Evolutionary conservation across 64 coral and sea anemone species (phyloP), one percentile per base, ranked within the genome.

Genomic region (Montipora foliosa): DNA sequence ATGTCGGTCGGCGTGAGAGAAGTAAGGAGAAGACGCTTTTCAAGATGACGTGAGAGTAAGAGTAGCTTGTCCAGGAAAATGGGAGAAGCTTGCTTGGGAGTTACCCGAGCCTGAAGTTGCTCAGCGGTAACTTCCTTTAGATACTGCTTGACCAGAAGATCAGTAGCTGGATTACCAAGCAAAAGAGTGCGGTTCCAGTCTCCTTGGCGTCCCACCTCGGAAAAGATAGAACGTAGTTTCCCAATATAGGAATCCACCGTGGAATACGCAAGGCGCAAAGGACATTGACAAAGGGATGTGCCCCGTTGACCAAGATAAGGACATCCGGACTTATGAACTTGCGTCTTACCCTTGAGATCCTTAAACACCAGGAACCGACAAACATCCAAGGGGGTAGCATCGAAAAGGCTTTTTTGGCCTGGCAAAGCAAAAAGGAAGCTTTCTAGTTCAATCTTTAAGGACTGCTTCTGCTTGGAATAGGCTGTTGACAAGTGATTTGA

Each of bases 241-340:
- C 93, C 87, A 77, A 90, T 90, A 44, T 95, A 90, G 1, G 87
- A 95, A 44, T 95, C 87, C 24, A 90, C 80, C 0, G 93, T 95
- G 15, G 25, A 50, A n/a, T 85, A 90, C 0, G 79, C 67, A 1
- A 94, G 51, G 29, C 57, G 37, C 15, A 78, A 48, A 44, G 82
- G 83, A 25, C 91, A 93, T 10, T 78, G 9, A 22, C 87, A 94
- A 44, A 49, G 1, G 48, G 64, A 75, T 3, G 10, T 12, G n/a
- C 92, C 87, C 19, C 86, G 78, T 47, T 94, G 86, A 46, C 86
- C 87, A 44, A 82, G 60, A n/a, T 94, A 49, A 4, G 11, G 49
- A 76, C 92, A 83, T 52, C 67, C 87, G 15, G 45, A 6, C 37
- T 57, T 50, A 52, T 93, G 81, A 17, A 93, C 59, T 75, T 93